phyloP scores from a whole-genome alignment of 2,113 vertebrate species.

The Bufo gargarizans region DNA sequence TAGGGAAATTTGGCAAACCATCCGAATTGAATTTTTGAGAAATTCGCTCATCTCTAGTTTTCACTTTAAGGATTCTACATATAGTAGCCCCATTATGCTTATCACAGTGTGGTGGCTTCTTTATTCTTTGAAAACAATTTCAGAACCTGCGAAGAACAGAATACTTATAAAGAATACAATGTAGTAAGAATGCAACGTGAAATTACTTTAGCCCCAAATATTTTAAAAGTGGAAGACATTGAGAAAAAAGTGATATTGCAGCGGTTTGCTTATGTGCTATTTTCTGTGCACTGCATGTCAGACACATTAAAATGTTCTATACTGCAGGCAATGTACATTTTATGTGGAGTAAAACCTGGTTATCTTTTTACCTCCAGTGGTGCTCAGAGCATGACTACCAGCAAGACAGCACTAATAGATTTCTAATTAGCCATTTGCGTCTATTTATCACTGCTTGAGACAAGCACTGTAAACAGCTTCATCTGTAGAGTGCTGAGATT shows the following conservation, averaged over 20 bases:
- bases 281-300: conserved; percentile 5
- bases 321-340: conserved; percentile 15
- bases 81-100: background rate
- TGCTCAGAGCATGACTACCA: conserved; percentile 55
- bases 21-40: too few relatives aligned
- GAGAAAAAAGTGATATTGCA: conserved; percentile 4
- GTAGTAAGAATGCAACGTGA: too few relatives aligned
- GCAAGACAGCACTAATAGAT: conserved; percentile 55
- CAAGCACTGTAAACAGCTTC: conserved; percentile 54
- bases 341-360: conserved; percentile 35
- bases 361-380: conserved; percentile 51
- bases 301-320: conserved; percentile 25
- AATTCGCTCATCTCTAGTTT: background rate
- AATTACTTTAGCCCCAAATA: background rate
- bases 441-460: conserved; percentile 56
- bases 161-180: too few relatives aligned
- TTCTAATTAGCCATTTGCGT: conserved; percentile 55
- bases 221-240: conserved; percentile 6
- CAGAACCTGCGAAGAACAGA: too few relatives aligned
- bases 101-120: conserved; percentile 4
- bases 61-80: background rate
- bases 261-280: background rate
- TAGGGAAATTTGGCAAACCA: too few relatives aligned
- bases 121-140: conserved; percentile 9
- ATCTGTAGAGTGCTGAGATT: conserved; percentile 52